A percentile compares a stretch with the other conserved stretches of the same genome.
Evolutionary conservation across 2,797 vertebrate species (phyloP).

Genomic region (Hybognathus amarus): DNA sequence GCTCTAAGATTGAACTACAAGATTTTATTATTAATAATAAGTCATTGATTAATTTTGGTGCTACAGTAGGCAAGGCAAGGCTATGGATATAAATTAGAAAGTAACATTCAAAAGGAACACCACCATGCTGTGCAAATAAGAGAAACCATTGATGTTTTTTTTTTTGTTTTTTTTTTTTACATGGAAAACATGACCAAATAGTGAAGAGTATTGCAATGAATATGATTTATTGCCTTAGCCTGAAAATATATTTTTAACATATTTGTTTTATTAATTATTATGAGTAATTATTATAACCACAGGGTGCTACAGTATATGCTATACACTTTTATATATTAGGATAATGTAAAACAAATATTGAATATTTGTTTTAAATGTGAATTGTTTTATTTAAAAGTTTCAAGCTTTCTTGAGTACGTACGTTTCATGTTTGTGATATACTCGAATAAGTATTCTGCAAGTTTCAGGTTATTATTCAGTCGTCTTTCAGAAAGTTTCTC

Average conservation of each 20-base stretch:
- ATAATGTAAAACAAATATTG: neutral
- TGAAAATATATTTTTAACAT: slow-evolving; percentile 75
- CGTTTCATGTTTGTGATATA: too few species aligned
- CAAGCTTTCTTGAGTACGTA: too few species aligned
- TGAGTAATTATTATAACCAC: neutral
- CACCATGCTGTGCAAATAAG: slow-evolving; percentile 48
- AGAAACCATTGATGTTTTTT: slow-evolving; percentile 64
- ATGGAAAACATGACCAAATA: slow-evolving; percentile 79
- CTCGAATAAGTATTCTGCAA: too few species aligned
- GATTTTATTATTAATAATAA: neutral
- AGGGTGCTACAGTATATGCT: neutral
- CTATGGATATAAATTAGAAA: neutral
- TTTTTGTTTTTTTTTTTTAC: slow-evolving; percentile 71
- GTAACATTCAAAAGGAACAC: slow-evolving; percentile 50
- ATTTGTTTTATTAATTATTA: slow-evolving; percentile 57
- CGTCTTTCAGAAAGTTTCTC: too few species aligned
- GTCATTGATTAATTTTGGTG: neutral
- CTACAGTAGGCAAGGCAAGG: neutral
- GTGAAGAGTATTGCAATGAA: slow-evolving; percentile 75
- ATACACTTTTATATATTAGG: neutral
- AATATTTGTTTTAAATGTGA: too few species aligned
- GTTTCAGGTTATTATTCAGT: too few species aligned
- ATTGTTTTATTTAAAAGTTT: too few species aligned
- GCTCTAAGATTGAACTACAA: neutral
- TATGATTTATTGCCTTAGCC: slow-evolving; percentile 71